Percentiles rank a stretch among this genome's conserved stretches.
Evolutionary conservation across 1,140 invertebrate genomes (phyloP).

Genomic region (Bombus sibiricus): DNA sequence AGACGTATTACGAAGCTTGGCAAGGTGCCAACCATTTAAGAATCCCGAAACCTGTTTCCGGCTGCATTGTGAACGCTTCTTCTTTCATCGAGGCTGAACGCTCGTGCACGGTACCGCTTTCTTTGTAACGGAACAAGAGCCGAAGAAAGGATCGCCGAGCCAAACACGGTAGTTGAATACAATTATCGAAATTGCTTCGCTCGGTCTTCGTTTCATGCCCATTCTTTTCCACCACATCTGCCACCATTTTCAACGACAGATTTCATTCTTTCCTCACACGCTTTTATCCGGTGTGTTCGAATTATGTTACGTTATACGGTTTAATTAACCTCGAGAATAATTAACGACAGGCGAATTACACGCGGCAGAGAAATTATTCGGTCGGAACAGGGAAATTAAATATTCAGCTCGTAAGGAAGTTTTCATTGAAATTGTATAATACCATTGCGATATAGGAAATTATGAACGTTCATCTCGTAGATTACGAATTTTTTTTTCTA

Average conservation of each 20-base stretch:
- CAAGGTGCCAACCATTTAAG: slow-evolving; percentile 62
- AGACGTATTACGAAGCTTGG: slow-evolving; percentile 60
- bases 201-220: not conserved
- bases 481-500: too few species aligned
- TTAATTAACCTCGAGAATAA: not conserved
- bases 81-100: slow-evolving; percentile 32
- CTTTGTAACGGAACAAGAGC: slow-evolving; percentile 38
- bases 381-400: too few species aligned
- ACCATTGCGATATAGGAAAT: too few species aligned
- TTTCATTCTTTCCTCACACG: too few species aligned
- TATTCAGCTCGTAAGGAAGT: too few species aligned
- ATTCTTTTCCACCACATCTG: not conserved
- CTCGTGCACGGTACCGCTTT: slow-evolving; percentile 19
- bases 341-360: too few species aligned
- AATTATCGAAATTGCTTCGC: slow-evolving; percentile 38
- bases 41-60: slow-evolving; percentile 66
- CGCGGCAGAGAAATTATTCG: too few species aligned
- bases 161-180: slow-evolving; percentile 34
- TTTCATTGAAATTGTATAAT: too few species aligned
- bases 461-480: too few species aligned
- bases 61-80: slow-evolving; percentile 44
- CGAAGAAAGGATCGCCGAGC: not conserved
- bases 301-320: too few species aligned
- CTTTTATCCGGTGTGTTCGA: too few species aligned
- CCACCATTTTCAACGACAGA: not conserved